Conservation (phyloP, 64 coral and sea anemone genomes). For the Montipora efflorescens region DNA sequence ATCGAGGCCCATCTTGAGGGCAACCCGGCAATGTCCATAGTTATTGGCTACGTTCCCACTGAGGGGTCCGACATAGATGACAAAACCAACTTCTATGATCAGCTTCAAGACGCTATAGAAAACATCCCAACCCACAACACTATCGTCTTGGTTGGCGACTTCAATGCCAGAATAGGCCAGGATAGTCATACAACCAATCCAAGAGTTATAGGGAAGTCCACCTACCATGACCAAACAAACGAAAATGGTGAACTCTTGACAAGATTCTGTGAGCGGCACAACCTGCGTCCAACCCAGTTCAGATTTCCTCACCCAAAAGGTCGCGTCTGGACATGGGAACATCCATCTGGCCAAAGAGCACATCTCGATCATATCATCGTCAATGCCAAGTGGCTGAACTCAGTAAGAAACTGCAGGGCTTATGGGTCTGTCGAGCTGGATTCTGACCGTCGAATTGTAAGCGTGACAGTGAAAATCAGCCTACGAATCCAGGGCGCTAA, state of each 20-base stretch:
- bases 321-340: slow-evolving; percentile 4
- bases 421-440: slow-evolving; percentile 17
- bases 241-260: slow-evolving; percentile 4
- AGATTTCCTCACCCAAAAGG: not conserved
- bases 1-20: not conserved
- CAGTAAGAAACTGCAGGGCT: slow-evolving; percentile 13
- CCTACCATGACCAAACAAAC: slow-evolving; percentile 26
- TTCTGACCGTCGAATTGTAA: slow-evolving; percentile 34
- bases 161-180: slow-evolving; percentile 24
- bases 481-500: not conserved
- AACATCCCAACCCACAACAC: not conserved
- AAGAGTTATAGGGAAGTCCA: not conserved
- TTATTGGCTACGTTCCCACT: not conserved
- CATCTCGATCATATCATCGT: slow-evolving; percentile 33
- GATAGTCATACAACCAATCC: not conserved
- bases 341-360: not conserved
- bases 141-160: slow-evolving; percentile 23
- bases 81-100: too few species aligned
- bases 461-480: slow-evolving; percentile 1
- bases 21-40: not conserved
- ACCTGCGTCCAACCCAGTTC: slow-evolving; percentile 3
- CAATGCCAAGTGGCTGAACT: slow-evolving; percentile 42
- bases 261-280: not conserved
- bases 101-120: too few species aligned
- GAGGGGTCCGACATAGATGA: too few species aligned